Conservation (phyloP, 2,888 invertebrate genomes). For the Pegoplata infirma region DNA sequence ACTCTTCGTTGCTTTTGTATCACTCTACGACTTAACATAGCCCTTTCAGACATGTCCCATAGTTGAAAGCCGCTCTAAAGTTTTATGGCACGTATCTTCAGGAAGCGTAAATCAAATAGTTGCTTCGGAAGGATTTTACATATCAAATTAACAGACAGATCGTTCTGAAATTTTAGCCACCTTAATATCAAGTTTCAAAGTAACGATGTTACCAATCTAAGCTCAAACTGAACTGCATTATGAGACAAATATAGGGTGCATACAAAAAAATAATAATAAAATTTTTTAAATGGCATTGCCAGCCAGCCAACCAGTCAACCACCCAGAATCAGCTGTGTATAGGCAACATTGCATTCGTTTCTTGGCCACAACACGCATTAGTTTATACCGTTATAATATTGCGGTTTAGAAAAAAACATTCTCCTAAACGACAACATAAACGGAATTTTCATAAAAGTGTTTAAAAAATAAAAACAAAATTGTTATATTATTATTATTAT, state of each 20-base stretch:
- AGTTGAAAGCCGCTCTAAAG: too few relatives aligned
- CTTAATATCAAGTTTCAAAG: too few relatives aligned
- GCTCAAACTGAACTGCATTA: not conserved
- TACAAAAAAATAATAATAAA: constrained; percentile 4
- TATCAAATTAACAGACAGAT: too few relatives aligned
- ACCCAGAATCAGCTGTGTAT: constrained; percentile 36
- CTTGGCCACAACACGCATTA: constrained; percentile 40
- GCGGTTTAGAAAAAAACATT: not conserved
- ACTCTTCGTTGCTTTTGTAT: too few relatives aligned
- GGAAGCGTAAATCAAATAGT: too few relatives aligned
- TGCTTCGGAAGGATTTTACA: too few relatives aligned
- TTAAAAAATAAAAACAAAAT: not conserved
- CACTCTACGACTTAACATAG: too few relatives aligned
- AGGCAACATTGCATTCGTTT: constrained; percentile 46
- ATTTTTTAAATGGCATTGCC: not conserved
- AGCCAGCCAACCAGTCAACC: too few relatives aligned
- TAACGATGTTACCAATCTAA: not conserved
- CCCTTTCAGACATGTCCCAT: too few relatives aligned
- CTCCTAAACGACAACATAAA: not conserved
- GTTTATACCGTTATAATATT: constrained; percentile 21
- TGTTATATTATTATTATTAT: not conserved
- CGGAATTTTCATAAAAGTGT: not conserved
- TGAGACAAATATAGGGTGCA: not conserved
- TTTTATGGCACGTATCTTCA: too few relatives aligned
- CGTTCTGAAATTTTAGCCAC: too few relatives aligned